A percentile compares a stretch with the other conserved stretches of the same genome.
Conservation (phyloP, 2,113 vertebrate species). For the Charina bottae region DNA sequence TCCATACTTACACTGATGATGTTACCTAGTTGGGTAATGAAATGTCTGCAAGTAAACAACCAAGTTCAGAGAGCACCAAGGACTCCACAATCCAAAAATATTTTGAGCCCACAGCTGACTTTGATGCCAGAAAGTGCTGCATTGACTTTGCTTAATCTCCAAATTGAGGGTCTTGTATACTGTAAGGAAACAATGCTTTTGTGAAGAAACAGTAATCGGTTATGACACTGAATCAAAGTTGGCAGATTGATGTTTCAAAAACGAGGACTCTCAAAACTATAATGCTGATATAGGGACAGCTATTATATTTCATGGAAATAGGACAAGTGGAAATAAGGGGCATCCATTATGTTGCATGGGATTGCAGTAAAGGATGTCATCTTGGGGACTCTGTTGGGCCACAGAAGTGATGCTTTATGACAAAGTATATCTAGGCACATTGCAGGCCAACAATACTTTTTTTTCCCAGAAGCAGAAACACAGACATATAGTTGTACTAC, state of each 20-base stretch:
- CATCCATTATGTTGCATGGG: conserved; percentile 2
- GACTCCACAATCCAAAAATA: neutral
- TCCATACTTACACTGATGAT: too few species aligned
- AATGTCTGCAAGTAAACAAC: neutral
- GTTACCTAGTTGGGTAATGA: neutral
- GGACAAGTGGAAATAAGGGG: neutral
- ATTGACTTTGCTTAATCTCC: neutral
- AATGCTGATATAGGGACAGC: conserved; percentile 6
- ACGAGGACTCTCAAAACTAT: neutral
- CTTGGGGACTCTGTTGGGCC: neutral
- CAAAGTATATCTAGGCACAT: neutral
- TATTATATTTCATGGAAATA: neutral
- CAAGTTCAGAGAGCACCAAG: neutral
- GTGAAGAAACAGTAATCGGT: neutral
- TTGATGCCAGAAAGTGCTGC: neutral
- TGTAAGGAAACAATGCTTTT: neutral
- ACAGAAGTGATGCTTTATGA: neutral
- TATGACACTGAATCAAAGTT: neutral
- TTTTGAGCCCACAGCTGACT: neutral
- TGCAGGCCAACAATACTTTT: neutral
- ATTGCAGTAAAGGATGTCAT: neutral
- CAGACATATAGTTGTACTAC: neutral
- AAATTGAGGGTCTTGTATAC: neutral
- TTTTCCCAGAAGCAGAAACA: neutral
- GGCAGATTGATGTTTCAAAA: neutral